Evolutionary conservation across 2,113 vertebrate genomes (phyloP).

Genomic region (Aspiorhynchus laticeps): DNA sequence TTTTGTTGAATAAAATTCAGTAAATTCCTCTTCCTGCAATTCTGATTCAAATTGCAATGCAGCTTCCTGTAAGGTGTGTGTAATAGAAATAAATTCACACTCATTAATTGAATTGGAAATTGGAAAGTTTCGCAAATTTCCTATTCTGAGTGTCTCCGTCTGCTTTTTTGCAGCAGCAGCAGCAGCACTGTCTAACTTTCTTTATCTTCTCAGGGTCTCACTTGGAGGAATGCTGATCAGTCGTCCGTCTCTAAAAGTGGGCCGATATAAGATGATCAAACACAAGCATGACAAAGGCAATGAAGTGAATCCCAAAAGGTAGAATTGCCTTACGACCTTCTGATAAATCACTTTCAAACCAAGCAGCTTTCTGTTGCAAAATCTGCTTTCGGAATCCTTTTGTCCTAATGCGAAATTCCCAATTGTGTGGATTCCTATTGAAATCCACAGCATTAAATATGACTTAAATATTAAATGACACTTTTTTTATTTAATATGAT

Average conservation of each 20-base stretch:
- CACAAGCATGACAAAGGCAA: constrained; percentile 81
- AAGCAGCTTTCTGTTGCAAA: not conserved
- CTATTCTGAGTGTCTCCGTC: not conserved
- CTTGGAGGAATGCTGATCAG: constrained; percentile 78
- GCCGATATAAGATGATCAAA: constrained; percentile 84
- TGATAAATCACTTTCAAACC: not conserved
- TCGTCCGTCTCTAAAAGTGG: constrained; percentile 72
- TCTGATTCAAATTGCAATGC: not conserved
- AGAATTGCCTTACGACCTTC: not conserved
- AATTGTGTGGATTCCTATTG: not conserved
- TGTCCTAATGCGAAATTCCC: too few species aligned
- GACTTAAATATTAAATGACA: not conserved
- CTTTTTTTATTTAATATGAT: not conserved
- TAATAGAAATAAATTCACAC: not conserved
- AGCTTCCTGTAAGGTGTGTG: not conserved
- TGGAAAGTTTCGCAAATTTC: not conserved
- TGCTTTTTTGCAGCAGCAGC: not conserved
- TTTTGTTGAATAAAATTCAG: not conserved
- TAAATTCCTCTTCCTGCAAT: not conserved
- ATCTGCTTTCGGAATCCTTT: not conserved
- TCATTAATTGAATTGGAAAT: not conserved
- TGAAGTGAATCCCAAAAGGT: constrained; percentile 79
- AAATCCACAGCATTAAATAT: not conserved
- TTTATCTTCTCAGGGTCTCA: constrained; percentile 69
- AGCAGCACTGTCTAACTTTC: not conserved